Base-by-base conservation (phyloP, 2,113 vertebrate genomes). In the Lipophrys pholis region DNA sequence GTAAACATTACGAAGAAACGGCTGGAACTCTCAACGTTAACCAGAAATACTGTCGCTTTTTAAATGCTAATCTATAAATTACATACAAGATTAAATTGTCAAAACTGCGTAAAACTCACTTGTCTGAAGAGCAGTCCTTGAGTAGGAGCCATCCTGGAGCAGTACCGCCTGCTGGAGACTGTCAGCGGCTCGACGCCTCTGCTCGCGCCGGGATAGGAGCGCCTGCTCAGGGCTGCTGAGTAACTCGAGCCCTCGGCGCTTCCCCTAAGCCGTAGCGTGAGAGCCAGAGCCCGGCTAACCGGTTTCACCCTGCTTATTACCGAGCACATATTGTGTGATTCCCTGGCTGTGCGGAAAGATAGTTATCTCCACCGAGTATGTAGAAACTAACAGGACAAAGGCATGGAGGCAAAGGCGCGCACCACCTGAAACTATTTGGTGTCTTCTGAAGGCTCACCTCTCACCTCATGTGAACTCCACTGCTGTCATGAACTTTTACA, bases 41-140 rank as follows among this genome's bases (percentile, higher is more conserved):
- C 21, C 21, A 30, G 21, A 30, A 30, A 30, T 30, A 30, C 4
- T 30, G 21, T 30, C 21, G 21, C 21, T 30, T 30, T 30, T 30
- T 2, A 30, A 30, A 30, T 30, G 21, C 21, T 30, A 30, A 30
- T 30, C 21, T 30, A 30, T 30, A 30, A 30, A 30, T 30, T 30
- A 30, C 2, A 30, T 30, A 30, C 21, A 4, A 4, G 21, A 30
- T 30, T 30, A 30, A 30, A 30, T 30, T 30, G 21, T 30, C 21
- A 4, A 5, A 11, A 7, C 2, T 5, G 6, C 0, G 0, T 38
- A 16, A 17, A 17, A 36, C 76, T 3, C 50, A 94, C 94, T 58
- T 94, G 94, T 88, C 92, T 87, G 77, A 94, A 93, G 55, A 94
- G 15, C 1, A 88, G 69, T 21, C 84, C 86, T 8, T 65, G 16